Percentiles rank a stretch among this genome's conserved stretches.
These are phyloP conservation scores for Natrix natrix DNA, from an alignment of 2,797 vertebrate genomes.

Conservation along the genomic window DNA sequence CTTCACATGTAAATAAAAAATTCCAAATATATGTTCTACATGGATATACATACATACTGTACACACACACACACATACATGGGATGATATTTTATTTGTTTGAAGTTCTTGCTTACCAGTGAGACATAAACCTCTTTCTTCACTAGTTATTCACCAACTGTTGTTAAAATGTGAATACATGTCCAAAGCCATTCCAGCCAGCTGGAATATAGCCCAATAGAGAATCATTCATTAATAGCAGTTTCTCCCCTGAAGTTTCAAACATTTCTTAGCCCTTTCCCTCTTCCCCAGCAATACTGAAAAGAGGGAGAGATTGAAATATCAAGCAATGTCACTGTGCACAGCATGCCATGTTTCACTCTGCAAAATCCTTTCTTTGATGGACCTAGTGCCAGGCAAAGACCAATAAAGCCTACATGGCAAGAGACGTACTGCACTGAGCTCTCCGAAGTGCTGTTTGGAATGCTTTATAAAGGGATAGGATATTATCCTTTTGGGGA, in stretches of 20 bases:
- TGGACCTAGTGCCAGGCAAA: slow-evolving; percentile 42
- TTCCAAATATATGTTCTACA: not conserved
- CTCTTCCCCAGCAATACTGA: slow-evolving; percentile 41
- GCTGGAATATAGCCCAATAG: slow-evolving; percentile 24
- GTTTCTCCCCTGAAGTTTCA: not conserved
- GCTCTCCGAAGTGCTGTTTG: not conserved
- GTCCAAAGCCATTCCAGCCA: slow-evolving; percentile 27
- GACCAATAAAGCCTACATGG: slow-evolving; percentile 55
- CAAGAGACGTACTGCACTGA: slow-evolving; percentile 36
- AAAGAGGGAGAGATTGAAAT: slow-evolving; percentile 48
- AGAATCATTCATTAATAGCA: slow-evolving; percentile 4
- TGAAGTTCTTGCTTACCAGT: not conserved
- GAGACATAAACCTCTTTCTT: slow-evolving; percentile 15
- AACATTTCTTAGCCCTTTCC: slow-evolving; percentile 24
- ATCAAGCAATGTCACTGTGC: slow-evolving; percentile 33
- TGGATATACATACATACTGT: not conserved
- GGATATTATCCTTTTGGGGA: slow-evolving; percentile 1
- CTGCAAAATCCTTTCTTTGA: slow-evolving; percentile 32
- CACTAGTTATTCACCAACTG: slow-evolving; percentile 8
- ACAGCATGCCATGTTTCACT: slow-evolving; percentile 41
- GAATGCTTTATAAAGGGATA: slow-evolving; percentile 35
- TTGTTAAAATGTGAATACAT: not conserved
- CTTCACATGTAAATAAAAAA: not conserved
- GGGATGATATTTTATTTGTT: not conserved
- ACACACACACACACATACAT: too few species aligned